A percentile compares a stretch with the other conserved stretches of the same genome.
Evolutionary conservation across 1,140 invertebrate genomes (phyloP).

Genomic region (Homarus americanus): DNA sequence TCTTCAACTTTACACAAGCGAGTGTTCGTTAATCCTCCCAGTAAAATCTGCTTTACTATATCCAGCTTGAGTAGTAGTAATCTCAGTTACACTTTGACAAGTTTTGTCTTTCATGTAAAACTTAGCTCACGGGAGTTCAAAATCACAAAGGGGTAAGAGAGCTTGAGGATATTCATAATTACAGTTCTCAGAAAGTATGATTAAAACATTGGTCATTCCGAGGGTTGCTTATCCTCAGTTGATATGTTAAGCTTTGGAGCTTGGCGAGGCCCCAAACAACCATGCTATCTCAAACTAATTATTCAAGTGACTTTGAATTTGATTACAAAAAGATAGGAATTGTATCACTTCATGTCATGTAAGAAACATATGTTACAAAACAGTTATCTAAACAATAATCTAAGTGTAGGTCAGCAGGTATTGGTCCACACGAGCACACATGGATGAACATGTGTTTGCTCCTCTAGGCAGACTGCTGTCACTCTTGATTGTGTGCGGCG

Average conservation of each 20-base stretch:
- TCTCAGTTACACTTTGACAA: background rate
- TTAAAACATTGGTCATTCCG: background rate
- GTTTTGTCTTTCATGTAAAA: no score
- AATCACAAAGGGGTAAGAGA: conserved; percentile 32
- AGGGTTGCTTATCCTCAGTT: background rate
- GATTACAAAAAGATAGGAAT: background rate
- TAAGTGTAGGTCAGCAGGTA: background rate
- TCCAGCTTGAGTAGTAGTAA: no score
- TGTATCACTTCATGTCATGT: background rate
- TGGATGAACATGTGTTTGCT: background rate
- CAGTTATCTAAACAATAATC: background rate
- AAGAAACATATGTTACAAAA: background rate
- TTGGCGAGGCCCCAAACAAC: background rate
- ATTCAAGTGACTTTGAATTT: background rate
- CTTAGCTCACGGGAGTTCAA: conserved; percentile 20
- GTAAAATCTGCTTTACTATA: no score
- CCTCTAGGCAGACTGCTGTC: background rate
- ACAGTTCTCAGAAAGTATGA: background rate
- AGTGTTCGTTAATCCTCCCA: no score
- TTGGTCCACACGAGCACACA: background rate
- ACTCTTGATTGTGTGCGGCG: background rate
- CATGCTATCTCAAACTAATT: background rate
- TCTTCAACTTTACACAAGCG: background rate
- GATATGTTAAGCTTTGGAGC: background rate
- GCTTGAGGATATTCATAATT: background rate